Evolutionary conservation across 2,113 vertebrate species (phyloP).

Genomic region (Microtus ochrogaster): DNA sequence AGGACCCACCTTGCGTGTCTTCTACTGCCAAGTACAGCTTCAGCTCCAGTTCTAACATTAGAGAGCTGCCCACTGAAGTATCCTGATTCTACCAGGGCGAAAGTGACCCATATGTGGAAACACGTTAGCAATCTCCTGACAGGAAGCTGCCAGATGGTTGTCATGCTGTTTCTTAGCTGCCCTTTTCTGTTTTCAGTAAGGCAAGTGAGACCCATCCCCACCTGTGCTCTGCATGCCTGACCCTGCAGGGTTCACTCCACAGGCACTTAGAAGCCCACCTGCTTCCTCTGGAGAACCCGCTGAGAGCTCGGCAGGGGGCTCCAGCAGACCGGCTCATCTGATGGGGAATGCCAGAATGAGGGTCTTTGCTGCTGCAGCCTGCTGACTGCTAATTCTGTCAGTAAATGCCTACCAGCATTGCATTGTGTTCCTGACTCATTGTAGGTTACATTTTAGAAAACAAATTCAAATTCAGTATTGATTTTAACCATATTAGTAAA

Average conservation of each 20-base stretch:
- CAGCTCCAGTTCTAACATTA: not conserved
- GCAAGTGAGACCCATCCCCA: not conserved
- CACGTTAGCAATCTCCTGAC: not conserved
- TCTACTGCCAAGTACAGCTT: not conserved
- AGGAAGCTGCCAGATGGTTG: not conserved
- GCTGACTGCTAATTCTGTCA: not conserved
- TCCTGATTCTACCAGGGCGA: not conserved
- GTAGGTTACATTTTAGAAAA: slow-evolving; percentile 30
- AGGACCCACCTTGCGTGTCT: not conserved
- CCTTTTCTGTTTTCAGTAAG: not conserved
- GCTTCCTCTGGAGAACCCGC: not conserved
- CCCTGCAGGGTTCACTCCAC: not conserved
- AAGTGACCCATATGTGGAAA: not conserved
- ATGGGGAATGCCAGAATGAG: accelerated
- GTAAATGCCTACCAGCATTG: not conserved
- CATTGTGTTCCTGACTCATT: not conserved
- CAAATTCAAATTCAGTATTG: slow-evolving; percentile 32
- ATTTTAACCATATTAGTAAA: slow-evolving; percentile 18
- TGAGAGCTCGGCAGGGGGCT: not conserved
- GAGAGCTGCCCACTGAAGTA: not conserved
- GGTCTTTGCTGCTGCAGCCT: not conserved
- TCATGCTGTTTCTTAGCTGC: not conserved
- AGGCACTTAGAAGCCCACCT: not conserved
- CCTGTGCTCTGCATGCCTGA: not conserved
- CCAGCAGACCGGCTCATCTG: not conserved